Conservation (phyloP, 2,113 vertebrate genomes). For the Romanogobio albipinnatus region DNA sequence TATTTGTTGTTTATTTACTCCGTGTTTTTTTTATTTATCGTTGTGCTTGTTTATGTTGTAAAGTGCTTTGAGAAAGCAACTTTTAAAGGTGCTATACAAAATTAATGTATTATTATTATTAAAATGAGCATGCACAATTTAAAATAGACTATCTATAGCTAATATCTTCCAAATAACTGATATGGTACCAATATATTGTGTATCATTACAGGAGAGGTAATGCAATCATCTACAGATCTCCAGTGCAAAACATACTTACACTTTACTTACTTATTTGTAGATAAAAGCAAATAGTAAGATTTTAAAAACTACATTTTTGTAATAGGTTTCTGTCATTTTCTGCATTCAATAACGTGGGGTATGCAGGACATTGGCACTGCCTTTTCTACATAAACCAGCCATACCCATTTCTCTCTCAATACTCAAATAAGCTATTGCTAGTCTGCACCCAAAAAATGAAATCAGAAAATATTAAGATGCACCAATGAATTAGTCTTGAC, state of each 20-base stretch:
- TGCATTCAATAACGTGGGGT: not conserved
- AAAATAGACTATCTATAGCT: too few relatives aligned
- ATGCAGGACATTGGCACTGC: not conserved
- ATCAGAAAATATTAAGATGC: not conserved
- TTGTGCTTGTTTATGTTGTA: too few relatives aligned
- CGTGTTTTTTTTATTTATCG: too few relatives aligned
- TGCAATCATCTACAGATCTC: conserved; percentile 52
- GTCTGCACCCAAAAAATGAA: not conserved
- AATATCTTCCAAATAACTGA: too few relatives aligned
- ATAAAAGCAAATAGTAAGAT: not conserved
- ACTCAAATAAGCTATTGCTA: not conserved
- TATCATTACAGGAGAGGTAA: too few relatives aligned
- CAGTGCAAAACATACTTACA: not conserved
- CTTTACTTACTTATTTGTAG: not conserved
- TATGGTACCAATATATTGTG: too few relatives aligned
- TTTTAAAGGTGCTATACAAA: too few relatives aligned
- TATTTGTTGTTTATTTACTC: too few relatives aligned
- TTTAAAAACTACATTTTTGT: not conserved
- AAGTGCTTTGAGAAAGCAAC: too few relatives aligned
- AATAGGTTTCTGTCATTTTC: not conserved
- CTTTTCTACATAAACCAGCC: not conserved
- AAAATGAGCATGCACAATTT: too few relatives aligned
- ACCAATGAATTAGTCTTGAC: not conserved
- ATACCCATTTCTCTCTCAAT: not conserved
- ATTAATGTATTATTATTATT: too few relatives aligned